phyloP scores from a whole-genome alignment of 2,888 invertebrate genomes.

The Ophion obscuratus region DNA sequence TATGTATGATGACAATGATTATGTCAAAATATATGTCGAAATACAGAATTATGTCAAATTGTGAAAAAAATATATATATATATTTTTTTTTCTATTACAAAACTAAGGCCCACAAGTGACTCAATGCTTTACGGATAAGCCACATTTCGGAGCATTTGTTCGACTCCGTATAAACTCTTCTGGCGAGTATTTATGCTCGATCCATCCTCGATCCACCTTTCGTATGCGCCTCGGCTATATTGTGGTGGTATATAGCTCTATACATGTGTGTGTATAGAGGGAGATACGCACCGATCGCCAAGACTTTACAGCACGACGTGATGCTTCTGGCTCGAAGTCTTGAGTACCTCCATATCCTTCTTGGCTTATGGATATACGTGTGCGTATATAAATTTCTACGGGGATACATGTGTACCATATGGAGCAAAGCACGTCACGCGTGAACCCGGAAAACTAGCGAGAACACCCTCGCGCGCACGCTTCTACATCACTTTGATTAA shows the following conservation, averaged over 20 bases:
- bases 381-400: slow-evolving; percentile 26
- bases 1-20: no score
- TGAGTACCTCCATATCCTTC: slow-evolving; percentile 46
- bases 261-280: slow-evolving; percentile 1
- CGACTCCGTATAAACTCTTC: slow-evolving; percentile 23
- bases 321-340: slow-evolving; percentile 54
- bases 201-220: slow-evolving; percentile 25
- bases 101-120: not conserved
- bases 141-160: slow-evolving; percentile 9
- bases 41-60: no score
- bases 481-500: slow-evolving; percentile 47
- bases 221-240: slow-evolving; percentile 31
- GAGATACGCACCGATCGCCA: slow-evolving; percentile 57
- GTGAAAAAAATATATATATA: no score
- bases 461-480: slow-evolving; percentile 40
- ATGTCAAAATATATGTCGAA: no score
- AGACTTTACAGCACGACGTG: slow-evolving; percentile 60
- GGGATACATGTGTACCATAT: slow-evolving; percentile 18
- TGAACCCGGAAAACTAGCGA: slow-evolving; percentile 68
- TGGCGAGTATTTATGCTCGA: slow-evolving; percentile 55
- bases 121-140: not conserved
- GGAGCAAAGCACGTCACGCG: slow-evolving; percentile 50
- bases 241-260: not conserved
- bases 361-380: slow-evolving; percentile 27
- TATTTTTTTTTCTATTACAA: not conserved